Evolutionary conservation across 2,888 invertebrate genomes (phyloP), one percentile per base, ranked within the genome.

Genomic region (Salticus scenicus): DNA sequence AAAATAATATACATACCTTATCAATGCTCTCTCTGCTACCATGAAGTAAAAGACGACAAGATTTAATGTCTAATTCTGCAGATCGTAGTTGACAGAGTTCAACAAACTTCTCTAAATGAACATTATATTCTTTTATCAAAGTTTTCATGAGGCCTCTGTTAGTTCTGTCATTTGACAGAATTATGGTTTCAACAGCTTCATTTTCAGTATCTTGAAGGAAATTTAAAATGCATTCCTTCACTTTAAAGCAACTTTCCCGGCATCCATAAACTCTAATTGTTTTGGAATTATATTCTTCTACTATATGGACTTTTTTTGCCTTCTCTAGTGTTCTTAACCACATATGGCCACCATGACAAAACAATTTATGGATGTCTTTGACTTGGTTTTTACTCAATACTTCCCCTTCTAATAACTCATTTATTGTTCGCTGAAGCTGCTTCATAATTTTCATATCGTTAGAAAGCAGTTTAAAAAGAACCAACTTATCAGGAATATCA

Each of bases 321-420:
- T 57, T 41, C 41, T 71, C 86, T 10, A 86, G 41, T 31, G 64
- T 64, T 12, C 37, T 66, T 33, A 86, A 31, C 86, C 80, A 86
- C 17, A 86, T n/a, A 20, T 66, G 80, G 0, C 86, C 86, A 37
- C 86, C 86, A 71, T 80, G 69, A 27, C 69, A 78, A 76, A 86
- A 86, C n/a, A 86, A 37, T 66, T 86, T 86, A 30, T 86, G 42
- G 33, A 86, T 30, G 14, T 66, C 76, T 30, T 63, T 80, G 1
- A 80, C 30, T 14, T 64, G 30, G 17, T 76, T 30, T 10, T 20
- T 37, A 42, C 47, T 66, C 2, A 86, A n/a, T 28, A 76, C 31
- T 8, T 80, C 80, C 8, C 86, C 86, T 67, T 64, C 80, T 14
- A 86, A 30, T 30, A 79, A 72, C 47, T 66, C 27, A 67, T 71